Evolutionary conservation across 2,113 vertebrate genomes (phyloP).

Genomic region (Dryoscopus gambensis): DNA sequence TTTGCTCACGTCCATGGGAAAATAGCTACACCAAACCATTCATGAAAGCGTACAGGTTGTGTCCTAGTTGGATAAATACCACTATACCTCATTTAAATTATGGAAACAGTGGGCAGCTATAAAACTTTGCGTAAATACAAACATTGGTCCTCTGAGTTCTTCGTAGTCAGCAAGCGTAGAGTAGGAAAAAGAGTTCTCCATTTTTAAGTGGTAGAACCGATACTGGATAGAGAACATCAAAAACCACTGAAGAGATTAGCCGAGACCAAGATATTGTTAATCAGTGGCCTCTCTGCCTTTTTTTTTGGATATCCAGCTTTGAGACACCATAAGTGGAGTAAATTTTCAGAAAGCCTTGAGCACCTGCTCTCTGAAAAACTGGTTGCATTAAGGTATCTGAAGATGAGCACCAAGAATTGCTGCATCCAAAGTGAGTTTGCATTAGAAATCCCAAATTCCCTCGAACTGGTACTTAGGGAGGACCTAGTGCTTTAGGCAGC

Average conservation of each 20-base stretch:
- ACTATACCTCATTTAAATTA: slow-evolving; percentile 7
- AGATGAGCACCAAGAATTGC: slow-evolving; percentile 50
- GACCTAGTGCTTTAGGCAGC: slow-evolving; percentile 9
- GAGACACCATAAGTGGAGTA: slow-evolving; percentile 14
- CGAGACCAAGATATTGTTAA: not conserved
- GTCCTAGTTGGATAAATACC: slow-evolving; percentile 21
- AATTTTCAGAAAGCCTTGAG: slow-evolving; percentile 39
- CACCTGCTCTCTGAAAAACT: slow-evolving; percentile 26
- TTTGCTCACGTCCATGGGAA: slow-evolving; percentile 55
- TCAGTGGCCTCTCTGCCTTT: not conserved
- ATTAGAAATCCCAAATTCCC: slow-evolving; percentile 14
- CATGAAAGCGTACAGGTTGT: slow-evolving; percentile 41
- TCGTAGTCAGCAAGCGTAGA: slow-evolving; percentile 34
- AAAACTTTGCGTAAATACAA: slow-evolving; percentile 60
- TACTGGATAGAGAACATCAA: not conserved
- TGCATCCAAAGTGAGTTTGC: slow-evolving; percentile 31
- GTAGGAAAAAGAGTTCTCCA: slow-evolving; percentile 57
- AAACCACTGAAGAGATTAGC: not conserved
- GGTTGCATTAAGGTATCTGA: slow-evolving; percentile 41
- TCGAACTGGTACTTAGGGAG: not conserved
- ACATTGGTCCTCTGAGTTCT: slow-evolving; percentile 73
- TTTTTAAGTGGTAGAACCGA: slow-evolving; percentile 41
- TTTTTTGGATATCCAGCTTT: slow-evolving; percentile 24
- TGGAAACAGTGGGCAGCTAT: slow-evolving; percentile 54
- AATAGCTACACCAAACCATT: slow-evolving; percentile 55